Evolutionary conservation across 2,888 invertebrate species (phyloP), one percentile per base, ranked within the genome.

Genomic region (Rapana venosa): DNA sequence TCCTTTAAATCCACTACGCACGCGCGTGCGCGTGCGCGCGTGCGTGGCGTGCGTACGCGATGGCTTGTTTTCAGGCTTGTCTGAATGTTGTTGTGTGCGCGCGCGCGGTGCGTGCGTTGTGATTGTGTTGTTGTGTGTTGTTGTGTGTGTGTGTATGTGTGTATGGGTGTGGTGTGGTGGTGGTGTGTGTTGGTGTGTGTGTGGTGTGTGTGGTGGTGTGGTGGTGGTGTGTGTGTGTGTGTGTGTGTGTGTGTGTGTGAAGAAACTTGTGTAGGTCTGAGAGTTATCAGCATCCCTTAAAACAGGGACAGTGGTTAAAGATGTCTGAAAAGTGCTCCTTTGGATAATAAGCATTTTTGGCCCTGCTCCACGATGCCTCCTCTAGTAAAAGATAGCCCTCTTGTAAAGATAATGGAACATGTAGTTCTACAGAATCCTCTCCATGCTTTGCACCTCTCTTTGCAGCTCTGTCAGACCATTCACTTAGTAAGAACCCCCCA

Each of bases 101-200:
- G 26, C 26, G 58, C 15, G 58, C 15, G 58, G 61, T 61, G 61
- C 61, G 61, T 61, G 61, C 61, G 61, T 61, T 11, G 26, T 74
- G 70, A 22, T 17, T 74, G 74, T 30, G 74, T 74, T 8, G n/a
- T n/a, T 30, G 74, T 74, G 74, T 74, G n/a, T 30, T 22, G n/a
- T n/a, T 74, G 0, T 74, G 74, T 74, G n/a, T 74, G 74, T 74
- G n/a, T 74, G 74, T 74, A n/a, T 74, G 74, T 74, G n/a, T n/a
- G 74, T 66, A 26, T 66, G 66, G 2, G 13, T 66, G 66, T 66
- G 13, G 66, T 66, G 13, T 66, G 66, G 13, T 66, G 66, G 1
- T 2, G 1, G 66, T 66, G 20, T 17, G 66, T 22, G 13, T 66
- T 4, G 2, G 66, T 66, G 66, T 66, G 13, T 66, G 66, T 66